Conservation (phyloP, 2,113 vertebrate species). For the Ceratotherium simum region DNA sequence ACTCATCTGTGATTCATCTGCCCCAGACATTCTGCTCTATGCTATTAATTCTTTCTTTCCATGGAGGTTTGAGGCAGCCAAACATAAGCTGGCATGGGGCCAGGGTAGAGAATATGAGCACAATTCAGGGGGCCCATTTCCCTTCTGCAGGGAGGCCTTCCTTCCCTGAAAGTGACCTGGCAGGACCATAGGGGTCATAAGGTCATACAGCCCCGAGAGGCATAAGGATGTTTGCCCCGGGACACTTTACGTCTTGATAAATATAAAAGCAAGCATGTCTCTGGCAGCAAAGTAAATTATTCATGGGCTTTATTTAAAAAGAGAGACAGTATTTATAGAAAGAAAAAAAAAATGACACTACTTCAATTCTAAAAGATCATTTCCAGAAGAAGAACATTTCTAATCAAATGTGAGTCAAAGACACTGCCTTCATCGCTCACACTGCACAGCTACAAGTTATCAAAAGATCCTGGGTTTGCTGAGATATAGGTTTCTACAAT, state of each 20-base stretch:
- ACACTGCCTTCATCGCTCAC: not conserved
- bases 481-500: constrained; percentile 42
- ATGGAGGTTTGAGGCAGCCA: not conserved
- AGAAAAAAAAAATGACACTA: not conserved
- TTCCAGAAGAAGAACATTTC: constrained; percentile 50
- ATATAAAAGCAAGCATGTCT: constrained; percentile 59
- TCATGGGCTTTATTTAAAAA: constrained; percentile 28
- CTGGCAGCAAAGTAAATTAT: constrained; percentile 45
- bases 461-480: constrained; percentile 59
- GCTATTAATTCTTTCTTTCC: not conserved
- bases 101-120: not conserved
- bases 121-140: not conserved
- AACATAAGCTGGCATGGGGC: not conserved
- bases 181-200: not conserved
- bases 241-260: constrained; percentile 11
- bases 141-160: not conserved
- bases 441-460: not conserved
- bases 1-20: not conserved
- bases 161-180: constrained; percentile 41
- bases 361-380: constrained; percentile 30
- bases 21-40: not conserved
- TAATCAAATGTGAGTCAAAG: constrained; percentile 34
- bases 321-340: not conserved
- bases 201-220: constrained; percentile 22
- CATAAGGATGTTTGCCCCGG: not conserved